A percentile compares a stretch with the other conserved stretches of the same genome.
phyloP scores from a whole-genome alignment of 2,113 vertebrate genomes.

The Boulengeromyrus knoepffleri region DNA sequence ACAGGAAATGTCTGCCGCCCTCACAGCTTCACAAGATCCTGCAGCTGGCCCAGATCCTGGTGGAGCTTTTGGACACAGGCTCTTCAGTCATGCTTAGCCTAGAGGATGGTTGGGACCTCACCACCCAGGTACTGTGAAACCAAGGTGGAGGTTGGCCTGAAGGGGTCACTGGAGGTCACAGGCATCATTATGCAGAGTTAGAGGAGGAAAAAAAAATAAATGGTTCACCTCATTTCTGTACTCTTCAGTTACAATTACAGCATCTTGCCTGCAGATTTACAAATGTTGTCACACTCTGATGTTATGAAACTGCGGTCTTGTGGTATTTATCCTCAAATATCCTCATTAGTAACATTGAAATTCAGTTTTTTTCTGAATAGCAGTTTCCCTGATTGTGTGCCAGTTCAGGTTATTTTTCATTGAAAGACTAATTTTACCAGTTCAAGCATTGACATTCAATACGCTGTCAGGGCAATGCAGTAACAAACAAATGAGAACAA shows the following conservation, averaged over 20 bases:
- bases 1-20: slow-evolving; percentile 33
- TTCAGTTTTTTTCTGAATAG: background rate
- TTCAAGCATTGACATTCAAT: background rate
- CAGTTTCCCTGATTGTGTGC: background rate
- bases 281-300: background rate
- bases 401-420: background rate
- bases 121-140: slow-evolving; percentile 74
- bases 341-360: background rate
- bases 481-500: background rate
- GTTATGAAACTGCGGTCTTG: background rate
- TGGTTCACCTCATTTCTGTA: background rate
- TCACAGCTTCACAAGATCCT: slow-evolving; percentile 87
- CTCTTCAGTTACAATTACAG: background rate
- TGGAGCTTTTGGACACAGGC: slow-evolving; percentile 88
- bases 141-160: background rate
- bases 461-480: background rate
- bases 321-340: background rate
- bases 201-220: no score
- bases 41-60: slow-evolving; percentile 79
- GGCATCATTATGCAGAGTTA: background rate
- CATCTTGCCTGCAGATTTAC: background rate
- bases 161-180: background rate
- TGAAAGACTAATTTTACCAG: background rate
- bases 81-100: slow-evolving; percentile 91
- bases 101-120: slow-evolving; percentile 97